Percentiles rank a stretch among this genome's conserved stretches.
Conservation (phyloP, 92 coral and sea anemone genomes). For the Porites divaricata region DNA sequence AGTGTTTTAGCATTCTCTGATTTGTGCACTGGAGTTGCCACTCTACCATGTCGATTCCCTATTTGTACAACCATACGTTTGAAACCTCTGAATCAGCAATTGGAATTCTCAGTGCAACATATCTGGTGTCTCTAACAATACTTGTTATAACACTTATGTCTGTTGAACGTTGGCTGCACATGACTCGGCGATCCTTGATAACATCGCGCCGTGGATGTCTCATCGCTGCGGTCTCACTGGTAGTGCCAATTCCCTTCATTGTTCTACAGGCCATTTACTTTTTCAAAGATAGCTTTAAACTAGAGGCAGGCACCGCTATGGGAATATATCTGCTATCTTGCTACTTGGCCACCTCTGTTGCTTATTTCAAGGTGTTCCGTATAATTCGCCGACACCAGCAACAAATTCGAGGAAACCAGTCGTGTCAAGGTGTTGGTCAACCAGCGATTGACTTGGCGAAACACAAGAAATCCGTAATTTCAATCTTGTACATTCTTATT, state of each 20-base stretch:
- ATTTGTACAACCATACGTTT: neutral
- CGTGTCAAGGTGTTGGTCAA: neutral
- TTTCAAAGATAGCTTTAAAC: neutral
- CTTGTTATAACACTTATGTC: slow-evolving; percentile 5
- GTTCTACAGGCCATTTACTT: no score
- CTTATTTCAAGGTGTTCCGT: neutral
- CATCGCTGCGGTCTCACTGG: neutral
- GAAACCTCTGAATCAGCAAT: neutral
- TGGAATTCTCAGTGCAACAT: neutral
- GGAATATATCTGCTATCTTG: neutral
- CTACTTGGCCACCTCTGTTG: neutral
- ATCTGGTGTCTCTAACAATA: neutral
- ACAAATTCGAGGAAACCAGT: neutral
- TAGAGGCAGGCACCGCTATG: neutral
- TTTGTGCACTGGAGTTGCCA: slow-evolving; percentile 11
- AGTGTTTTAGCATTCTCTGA: slow-evolving; percentile 17
- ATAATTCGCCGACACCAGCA: neutral
- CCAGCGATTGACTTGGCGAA: neutral
- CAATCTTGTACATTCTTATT: neutral
- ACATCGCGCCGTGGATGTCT: neutral
- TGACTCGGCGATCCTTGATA: slow-evolving; percentile 2
- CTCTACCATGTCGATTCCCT: neutral
- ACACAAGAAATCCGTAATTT: neutral
- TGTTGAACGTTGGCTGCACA: slow-evolving; percentile 25
- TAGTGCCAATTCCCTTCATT: neutral